Conservation (phyloP, 2,888 invertebrate genomes). For the Scaptomyza parva region DNA sequence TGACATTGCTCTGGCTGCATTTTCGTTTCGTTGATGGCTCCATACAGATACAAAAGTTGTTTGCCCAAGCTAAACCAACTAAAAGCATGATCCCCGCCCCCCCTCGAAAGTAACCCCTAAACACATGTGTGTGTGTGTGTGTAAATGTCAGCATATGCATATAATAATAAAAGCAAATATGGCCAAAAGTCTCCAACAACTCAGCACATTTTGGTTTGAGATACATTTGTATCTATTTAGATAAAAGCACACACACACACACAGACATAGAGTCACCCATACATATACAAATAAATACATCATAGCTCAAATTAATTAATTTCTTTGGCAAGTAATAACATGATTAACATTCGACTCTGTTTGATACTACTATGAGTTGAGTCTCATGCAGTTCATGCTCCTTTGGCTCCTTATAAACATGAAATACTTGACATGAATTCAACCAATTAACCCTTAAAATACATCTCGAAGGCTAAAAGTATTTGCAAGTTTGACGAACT, state of each 20-base stretch:
- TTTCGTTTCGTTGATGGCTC: slow-evolving; percentile 73
- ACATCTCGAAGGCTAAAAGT: slow-evolving; percentile 55
- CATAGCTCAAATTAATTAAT: slow-evolving; percentile 77
- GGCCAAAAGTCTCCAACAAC: slow-evolving; percentile 66
- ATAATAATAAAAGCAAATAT: slow-evolving; percentile 78
- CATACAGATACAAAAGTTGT: slow-evolving; percentile 76
- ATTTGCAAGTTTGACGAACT: slow-evolving; percentile 60
- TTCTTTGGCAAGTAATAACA: slow-evolving; percentile 71
- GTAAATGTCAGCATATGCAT: slow-evolving; percentile 79
- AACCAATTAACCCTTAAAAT: slow-evolving; percentile 69
- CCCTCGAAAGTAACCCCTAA: slow-evolving; percentile 22
- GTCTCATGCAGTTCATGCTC: slow-evolving; percentile 13
- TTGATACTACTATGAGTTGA: slow-evolving; percentile 14
- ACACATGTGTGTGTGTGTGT: slow-evolving; percentile 24
- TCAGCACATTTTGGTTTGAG: slow-evolving; percentile 66
- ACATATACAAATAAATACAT: slow-evolving; percentile 58
- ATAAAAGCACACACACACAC: slow-evolving; percentile 21
- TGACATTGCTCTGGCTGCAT: slow-evolving; percentile 65
- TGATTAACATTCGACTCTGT: slow-evolving; percentile 59
- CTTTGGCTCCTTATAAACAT: slow-evolving; percentile 26
- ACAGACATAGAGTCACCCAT: too few species aligned
- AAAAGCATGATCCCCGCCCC: slow-evolving; percentile 28
- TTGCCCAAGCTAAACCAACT: slow-evolving; percentile 70
- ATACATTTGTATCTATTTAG: slow-evolving; percentile 60
- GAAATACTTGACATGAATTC: slow-evolving; percentile 51